These are phyloP conservation scores for Xyrichtys novacula DNA, from an alignment of 2,797 vertebrate species.

Conservation along the genomic window DNA sequence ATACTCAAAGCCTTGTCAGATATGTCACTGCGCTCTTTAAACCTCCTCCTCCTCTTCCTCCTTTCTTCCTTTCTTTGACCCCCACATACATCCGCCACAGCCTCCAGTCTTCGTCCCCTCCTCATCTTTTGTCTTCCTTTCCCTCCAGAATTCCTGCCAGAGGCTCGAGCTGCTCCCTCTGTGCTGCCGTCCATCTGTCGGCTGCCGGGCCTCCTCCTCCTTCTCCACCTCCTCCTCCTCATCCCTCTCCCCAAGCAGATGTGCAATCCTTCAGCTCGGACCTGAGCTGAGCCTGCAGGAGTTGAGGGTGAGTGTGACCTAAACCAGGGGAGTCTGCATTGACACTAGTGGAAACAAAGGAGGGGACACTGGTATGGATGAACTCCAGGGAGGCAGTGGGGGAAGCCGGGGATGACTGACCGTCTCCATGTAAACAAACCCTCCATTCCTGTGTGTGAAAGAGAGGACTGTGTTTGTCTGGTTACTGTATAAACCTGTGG, in stretches of 20 bases:
- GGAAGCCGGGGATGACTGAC: conserved; percentile 17
- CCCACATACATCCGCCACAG: conserved; percentile 26
- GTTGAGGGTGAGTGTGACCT: conserved; percentile 30
- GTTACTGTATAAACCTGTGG: not conserved
- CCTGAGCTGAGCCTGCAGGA: not conserved
- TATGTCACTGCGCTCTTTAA: conserved; percentile 48
- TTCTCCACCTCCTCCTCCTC: conserved; percentile 21
- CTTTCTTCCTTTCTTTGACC: conserved; percentile 54
- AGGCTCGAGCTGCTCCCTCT: conserved; percentile 52
- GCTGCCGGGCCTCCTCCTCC: conserved; percentile 8
- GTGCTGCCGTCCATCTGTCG: conserved; percentile 74
- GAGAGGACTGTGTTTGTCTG: not conserved
- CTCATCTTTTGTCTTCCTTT: conserved; percentile 74
- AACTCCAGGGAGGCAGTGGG: conserved; percentile 47
- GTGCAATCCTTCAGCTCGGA: conserved; percentile 31
- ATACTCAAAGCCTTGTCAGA: conserved; percentile 17
- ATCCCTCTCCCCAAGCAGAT: conserved; percentile 71
- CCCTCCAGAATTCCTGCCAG: conserved; percentile 74
- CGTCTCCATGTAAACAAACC: conserved; percentile 44
- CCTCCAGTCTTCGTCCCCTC: conserved; percentile 54
- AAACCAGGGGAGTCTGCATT: conserved; percentile 32
- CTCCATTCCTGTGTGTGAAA: conserved; percentile 10
- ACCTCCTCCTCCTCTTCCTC: conserved; percentile 44
- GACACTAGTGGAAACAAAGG: conserved; percentile 48
- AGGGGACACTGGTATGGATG: conserved; percentile 60